Evolutionary conservation across 2,888 invertebrate species (phyloP), one percentile per base, ranked within the genome.

Genomic region (Zeuzera pyrina): DNA sequence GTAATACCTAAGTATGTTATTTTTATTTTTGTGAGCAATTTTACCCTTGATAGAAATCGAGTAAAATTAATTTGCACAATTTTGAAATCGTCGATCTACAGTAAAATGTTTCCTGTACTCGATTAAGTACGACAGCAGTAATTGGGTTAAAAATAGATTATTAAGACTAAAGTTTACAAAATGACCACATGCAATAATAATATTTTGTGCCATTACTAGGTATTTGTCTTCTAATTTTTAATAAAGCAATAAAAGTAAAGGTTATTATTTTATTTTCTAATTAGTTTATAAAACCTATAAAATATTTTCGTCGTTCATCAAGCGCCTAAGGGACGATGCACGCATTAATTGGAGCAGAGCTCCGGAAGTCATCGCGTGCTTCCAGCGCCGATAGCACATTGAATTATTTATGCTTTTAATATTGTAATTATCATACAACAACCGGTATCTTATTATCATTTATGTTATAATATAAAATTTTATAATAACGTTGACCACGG

Each of bases 321-420:
- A 66, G 63, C 63, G 66, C 60, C 61, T 41, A 56, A 51, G 55
- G 62, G 55, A 56, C 51, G 56, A 50, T 51, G 47, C 52, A 55
- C 57, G 70, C 63, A 72, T 72, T 77, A 65, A 73, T 79, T 71
- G 69, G 64, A 59, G 38, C 49, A 47, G 46, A 45, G 46, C 67
- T 72, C 71, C 79, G 79, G 81, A 79, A 79, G 77, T 73, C 63
- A 64, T 81, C 78, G 81, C 81, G 81, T 81, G 81, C 71, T 58
- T 63, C 60, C 59, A 68, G 50, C 62, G 65, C 58, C 70, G 72
- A 78, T 78, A 72, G 67, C 56, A 61, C 72, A 70, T 74, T 79
- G 79, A 78, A 83, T 83, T 79, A 83, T 83, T 81, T 81, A 81
- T 79, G 71, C 66, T 64, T 77, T 77, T 77, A 76, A 77, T 76